Conservation (phyloP, 1,140 invertebrate genomes). For the Drepana arcuata region DNA sequence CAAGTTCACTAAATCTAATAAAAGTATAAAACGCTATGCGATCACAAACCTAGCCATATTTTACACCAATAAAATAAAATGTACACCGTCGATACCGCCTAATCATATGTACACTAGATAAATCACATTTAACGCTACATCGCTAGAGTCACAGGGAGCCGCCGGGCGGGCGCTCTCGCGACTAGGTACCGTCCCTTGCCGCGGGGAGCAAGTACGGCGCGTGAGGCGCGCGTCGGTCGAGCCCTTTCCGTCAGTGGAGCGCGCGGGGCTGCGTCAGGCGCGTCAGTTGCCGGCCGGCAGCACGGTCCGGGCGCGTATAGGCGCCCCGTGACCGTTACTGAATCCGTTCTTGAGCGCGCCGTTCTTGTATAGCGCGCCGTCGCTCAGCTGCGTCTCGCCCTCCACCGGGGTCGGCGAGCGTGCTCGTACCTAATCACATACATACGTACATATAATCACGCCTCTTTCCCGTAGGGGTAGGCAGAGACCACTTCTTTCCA, state of each 20-base stretch:
- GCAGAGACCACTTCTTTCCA: no score
- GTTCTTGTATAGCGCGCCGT: constrained; percentile 43
- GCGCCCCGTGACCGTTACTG: constrained; percentile 45
- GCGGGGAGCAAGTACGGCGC: no score
- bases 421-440: constrained; percentile 36
- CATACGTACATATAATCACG: no score
- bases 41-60: constrained; percentile 56
- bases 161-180: neutral
- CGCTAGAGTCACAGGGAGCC: constrained; percentile 2
- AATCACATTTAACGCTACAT: constrained; percentile 55
- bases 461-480: no score
- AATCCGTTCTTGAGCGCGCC: constrained; percentile 48
- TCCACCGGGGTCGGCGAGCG: constrained; percentile 30
- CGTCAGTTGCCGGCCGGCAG: constrained; percentile 61
- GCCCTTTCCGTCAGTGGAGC: constrained; percentile 1
- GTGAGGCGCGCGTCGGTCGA: no score
- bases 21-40: constrained; percentile 65
- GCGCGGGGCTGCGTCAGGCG: constrained; percentile 1
- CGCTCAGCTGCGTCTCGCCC: constrained; percentile 27
- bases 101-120: constrained; percentile 61
- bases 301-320: constrained; percentile 46
- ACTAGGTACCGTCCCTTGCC: no score
- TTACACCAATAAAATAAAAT: constrained; percentile 61
- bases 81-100: constrained; percentile 57
- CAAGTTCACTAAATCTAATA: constrained; percentile 30